A percentile compares a stretch with the other conserved stretches of the same genome.
Conservation (phyloP, 2,113 vertebrate genomes). For the Calcarius ornatus region DNA sequence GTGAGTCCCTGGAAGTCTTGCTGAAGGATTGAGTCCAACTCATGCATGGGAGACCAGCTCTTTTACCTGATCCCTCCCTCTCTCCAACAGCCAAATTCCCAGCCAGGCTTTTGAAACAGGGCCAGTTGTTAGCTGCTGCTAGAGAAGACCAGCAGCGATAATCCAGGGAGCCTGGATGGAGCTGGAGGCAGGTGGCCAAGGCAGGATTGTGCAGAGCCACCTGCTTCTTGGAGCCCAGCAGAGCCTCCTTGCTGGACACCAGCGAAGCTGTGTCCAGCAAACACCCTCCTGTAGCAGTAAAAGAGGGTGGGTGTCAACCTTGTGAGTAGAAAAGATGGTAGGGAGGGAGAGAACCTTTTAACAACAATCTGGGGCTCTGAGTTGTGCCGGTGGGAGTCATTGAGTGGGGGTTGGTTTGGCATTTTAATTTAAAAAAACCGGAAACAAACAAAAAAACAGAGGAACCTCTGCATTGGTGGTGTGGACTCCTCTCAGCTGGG, state of each 20-base stretch:
- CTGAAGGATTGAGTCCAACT: background rate
- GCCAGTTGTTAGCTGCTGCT: conserved; percentile 2
- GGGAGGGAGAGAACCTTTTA: background rate
- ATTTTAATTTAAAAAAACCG: background rate
- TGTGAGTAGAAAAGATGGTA: background rate
- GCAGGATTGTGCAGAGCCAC: background rate
- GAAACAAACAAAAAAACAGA: background rate
- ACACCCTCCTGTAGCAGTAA: background rate
- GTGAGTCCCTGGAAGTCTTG: conserved; percentile 55
- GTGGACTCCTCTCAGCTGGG: background rate
- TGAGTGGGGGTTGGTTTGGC: background rate
- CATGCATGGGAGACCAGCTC: background rate
- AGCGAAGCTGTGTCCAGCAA: background rate
- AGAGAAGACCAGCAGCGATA: background rate
- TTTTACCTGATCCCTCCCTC: background rate
- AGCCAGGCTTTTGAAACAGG: background rate
- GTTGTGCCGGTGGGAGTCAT: background rate
- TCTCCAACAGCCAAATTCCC: background rate
- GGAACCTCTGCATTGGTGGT: rapidly evolving
- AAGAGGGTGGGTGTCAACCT: background rate
- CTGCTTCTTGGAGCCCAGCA: background rate
- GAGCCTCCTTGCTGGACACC: background rate
- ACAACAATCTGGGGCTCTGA: background rate
- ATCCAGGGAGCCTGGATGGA: background rate
- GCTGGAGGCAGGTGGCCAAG: background rate